These are phyloP conservation scores for Cercocebus atys DNA, from an alignment of 2,113 vertebrate species.

Conservation along the genomic window DNA sequence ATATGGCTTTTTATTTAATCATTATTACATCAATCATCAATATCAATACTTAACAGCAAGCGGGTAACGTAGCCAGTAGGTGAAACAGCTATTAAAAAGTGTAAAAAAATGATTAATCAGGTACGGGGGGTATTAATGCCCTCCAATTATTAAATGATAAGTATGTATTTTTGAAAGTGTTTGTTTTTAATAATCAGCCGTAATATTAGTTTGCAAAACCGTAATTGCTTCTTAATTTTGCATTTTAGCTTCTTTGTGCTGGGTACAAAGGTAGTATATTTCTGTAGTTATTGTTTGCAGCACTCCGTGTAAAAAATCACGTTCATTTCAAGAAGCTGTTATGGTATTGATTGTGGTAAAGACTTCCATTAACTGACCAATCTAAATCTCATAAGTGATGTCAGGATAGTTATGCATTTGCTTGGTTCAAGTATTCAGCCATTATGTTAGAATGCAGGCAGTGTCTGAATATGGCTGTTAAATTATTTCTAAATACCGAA, in stretches of 20 bases:
- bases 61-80: conserved; percentile 84
- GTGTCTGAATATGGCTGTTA: conserved; percentile 88
- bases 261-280: conserved; percentile 87
- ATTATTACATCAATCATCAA: conserved; percentile 83
- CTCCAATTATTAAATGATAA: conserved; percentile 85
- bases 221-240: conserved; percentile 89
- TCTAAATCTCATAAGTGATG: conserved; percentile 92
- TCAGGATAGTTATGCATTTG: conserved; percentile 90
- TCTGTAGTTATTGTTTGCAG: conserved; percentile 87
- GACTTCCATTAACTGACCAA: conserved; percentile 93
- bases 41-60: conserved; percentile 85
- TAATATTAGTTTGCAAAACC: conserved; percentile 85
- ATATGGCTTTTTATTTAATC: conserved; percentile 82
- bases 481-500: conserved; percentile 92
- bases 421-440: conserved; percentile 88
- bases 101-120: conserved; percentile 84
- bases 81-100: conserved; percentile 87
- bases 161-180: conserved; percentile 85
- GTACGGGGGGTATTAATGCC: conserved; percentile 80
- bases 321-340: conserved; percentile 91
- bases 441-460: conserved; percentile 89
- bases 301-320: conserved; percentile 87
- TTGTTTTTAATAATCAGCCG: conserved; percentile 86
- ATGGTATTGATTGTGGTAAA: conserved; percentile 92
- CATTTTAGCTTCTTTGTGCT: conserved; percentile 84